These are phyloP conservation scores for Regulus satrapa DNA, from an alignment of 2,113 vertebrate species.

Conservation along the genomic window DNA sequence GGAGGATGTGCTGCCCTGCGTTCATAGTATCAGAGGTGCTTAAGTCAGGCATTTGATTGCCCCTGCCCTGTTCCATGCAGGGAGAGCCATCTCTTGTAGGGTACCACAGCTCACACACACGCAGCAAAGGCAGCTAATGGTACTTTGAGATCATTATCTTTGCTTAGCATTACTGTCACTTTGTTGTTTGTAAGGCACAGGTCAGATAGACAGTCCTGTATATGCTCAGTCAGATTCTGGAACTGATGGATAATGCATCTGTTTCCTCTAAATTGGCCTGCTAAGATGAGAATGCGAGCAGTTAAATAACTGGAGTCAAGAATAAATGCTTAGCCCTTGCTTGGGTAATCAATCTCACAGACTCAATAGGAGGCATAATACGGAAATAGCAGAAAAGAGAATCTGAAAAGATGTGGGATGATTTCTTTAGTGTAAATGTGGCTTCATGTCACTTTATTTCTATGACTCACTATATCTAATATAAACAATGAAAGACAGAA, in stretches of 20 bases:
- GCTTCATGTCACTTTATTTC: constrained; percentile 54
- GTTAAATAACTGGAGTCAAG: constrained; percentile 20
- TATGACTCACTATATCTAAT: constrained; percentile 49
- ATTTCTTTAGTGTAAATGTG: constrained; percentile 36
- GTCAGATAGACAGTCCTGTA: background rate
- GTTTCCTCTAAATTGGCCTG: background rate
- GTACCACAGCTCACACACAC: background rate
- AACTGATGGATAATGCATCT: background rate
- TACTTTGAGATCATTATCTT: background rate
- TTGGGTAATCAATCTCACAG: constrained; percentile 32
- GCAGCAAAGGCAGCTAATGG: background rate
- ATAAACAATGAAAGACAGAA: constrained; percentile 46
- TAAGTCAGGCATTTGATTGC: background rate
- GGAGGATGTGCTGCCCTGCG: background rate
- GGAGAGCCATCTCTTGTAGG: background rate
- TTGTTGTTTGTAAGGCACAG: background rate
- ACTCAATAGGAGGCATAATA: background rate
- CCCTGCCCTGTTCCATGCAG: background rate
- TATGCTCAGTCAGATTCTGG: background rate
- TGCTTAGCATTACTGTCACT: background rate
- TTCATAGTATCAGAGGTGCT: background rate
- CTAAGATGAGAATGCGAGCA: constrained; percentile 1
- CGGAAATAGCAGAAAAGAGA: constrained; percentile 4
- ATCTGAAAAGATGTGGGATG: constrained; percentile 52
- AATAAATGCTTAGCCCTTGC: background rate